A percentile compares a stretch with the other conserved stretches of the same genome.
Conservation (phyloP, 30 jellyfish, hydroid and myxozoan genomes). For the Rhopilema esculentum region DNA sequence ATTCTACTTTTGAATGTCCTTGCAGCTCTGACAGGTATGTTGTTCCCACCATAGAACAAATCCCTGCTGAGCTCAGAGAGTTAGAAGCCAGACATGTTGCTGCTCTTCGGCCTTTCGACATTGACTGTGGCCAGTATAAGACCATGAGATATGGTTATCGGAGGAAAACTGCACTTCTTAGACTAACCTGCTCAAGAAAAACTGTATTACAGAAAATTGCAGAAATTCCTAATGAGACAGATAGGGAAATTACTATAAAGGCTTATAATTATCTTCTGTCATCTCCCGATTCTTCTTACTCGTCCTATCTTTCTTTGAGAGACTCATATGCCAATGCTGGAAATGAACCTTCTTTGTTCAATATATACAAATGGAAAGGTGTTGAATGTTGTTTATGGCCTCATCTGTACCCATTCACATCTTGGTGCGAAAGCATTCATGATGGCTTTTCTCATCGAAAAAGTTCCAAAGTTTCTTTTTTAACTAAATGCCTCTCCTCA, state of each 20-base stretch:
- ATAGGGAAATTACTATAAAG: neutral
- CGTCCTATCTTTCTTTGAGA: neutral
- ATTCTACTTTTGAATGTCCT: neutral
- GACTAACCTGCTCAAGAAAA: neutral
- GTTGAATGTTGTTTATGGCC: conserved; percentile 59
- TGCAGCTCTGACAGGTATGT: neutral
- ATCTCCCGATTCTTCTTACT: neutral
- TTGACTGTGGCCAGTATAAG: conserved; percentile 3
- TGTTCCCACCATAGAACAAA: neutral
- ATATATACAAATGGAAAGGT: conserved; percentile 18
- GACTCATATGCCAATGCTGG: neutral
- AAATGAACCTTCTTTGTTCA: neutral
- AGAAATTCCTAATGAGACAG: neutral
- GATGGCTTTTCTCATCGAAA: neutral
- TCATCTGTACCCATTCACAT: conserved; percentile 32
- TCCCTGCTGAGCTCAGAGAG: neutral
- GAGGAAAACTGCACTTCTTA: conserved; percentile 1
- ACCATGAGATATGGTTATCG: conserved; percentile 17
- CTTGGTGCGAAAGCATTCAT: conserved; percentile 33
- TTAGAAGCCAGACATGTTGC: neutral
- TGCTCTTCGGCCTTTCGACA: conserved; percentile 22
- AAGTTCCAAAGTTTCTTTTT: conserved; percentile 4
- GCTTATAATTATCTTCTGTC: conserved; percentile 12
- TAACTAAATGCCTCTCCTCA: conserved; percentile 1
- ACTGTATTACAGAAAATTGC: neutral